These are phyloP conservation scores for Apostichopus japonicus DNA, from an alignment of 35 echinoderm and acorn worm species.

Conservation along the genomic window DNA sequence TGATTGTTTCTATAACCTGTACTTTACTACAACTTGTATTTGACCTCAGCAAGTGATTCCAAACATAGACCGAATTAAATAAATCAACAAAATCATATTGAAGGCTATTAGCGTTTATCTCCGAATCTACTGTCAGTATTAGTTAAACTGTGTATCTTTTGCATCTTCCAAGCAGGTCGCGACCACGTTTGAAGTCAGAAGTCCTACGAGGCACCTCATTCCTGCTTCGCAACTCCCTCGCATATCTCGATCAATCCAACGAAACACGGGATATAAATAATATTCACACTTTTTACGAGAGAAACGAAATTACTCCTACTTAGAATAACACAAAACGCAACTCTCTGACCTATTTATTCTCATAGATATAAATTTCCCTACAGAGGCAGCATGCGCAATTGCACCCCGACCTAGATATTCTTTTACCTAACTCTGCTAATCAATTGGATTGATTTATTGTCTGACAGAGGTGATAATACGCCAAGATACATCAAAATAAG, in stretches of 20 bases:
- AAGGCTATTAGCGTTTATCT: no score
- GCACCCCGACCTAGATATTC: slow-evolving; percentile 51
- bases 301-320: slow-evolving; percentile 24
- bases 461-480: slow-evolving; percentile 33
- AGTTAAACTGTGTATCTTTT: no score
- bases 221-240: neutral
- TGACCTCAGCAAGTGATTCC: no score
- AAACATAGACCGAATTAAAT: no score
- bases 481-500: neutral
- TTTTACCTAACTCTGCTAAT: slow-evolving; percentile 1
- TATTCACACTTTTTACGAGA: slow-evolving; percentile 27
- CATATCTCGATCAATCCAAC: slow-evolving; percentile 4
- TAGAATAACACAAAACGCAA: slow-evolving; percentile 33
- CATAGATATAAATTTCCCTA: slow-evolving; percentile 43
- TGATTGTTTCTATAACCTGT: no score
- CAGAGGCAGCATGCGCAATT: slow-evolving; percentile 31
- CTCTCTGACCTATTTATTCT: slow-evolving; percentile 44
- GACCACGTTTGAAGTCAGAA: no score
- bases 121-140: no score
- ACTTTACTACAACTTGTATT: no score
- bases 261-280: slow-evolving; percentile 24
- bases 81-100: no score
- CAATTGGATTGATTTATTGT: slow-evolving; percentile 55
- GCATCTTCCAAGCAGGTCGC: no score
- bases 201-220: neutral